A percentile compares a stretch with the other conserved stretches of the same genome.
Conservation (phyloP, 2,797 vertebrate genomes). For the Bufotes viridis region DNA sequence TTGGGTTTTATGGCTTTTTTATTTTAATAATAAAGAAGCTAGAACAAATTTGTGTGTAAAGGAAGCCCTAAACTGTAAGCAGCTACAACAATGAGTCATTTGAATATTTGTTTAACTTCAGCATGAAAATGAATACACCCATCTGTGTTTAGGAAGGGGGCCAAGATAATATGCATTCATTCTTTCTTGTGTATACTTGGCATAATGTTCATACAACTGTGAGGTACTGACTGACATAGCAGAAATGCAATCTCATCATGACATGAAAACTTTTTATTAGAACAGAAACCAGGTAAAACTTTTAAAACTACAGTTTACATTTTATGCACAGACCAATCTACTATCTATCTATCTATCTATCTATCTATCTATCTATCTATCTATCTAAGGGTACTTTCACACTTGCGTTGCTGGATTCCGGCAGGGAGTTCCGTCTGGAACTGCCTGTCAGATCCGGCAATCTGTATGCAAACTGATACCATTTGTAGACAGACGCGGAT, state of each 20-base stretch:
- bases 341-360: background rate
- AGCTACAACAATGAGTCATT: background rate
- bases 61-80: background rate
- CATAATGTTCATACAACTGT: slow-evolving; percentile 19
- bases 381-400: too few species aligned
- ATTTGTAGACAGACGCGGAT: too few species aligned
- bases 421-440: too few species aligned
- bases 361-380: background rate
- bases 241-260: slow-evolving; percentile 42
- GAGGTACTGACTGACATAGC: slow-evolving; percentile 15
- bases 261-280: background rate
- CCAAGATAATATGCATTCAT: background rate
- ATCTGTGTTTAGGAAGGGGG: background rate
- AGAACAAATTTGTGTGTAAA: too few species aligned
- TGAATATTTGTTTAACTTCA: background rate
- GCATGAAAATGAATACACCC: slow-evolving; percentile 12
- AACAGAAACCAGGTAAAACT: background rate
- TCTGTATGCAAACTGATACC: too few species aligned
- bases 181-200: slow-evolving; percentile 17
- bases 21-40: too few species aligned
- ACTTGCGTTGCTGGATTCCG: too few species aligned
- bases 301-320: background rate
- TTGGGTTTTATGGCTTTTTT: too few species aligned
- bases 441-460: too few species aligned
- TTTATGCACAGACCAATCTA: background rate